Conservation (phyloP, 1,140 invertebrate genomes). For the Adelges cooleyi region DNA sequence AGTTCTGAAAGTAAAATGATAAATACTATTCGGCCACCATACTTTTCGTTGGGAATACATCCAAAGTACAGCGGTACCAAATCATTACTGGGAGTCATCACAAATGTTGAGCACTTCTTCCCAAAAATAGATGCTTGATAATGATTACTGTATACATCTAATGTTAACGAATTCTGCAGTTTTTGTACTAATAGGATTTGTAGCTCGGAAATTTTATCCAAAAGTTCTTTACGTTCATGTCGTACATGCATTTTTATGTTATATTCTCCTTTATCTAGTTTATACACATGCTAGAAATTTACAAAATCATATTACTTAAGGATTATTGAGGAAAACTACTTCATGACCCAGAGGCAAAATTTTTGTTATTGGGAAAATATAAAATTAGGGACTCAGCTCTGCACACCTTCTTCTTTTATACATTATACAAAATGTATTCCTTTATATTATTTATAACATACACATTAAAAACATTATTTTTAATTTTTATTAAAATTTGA, state of each 20-base stretch:
- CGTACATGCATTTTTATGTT: constrained; percentile 71
- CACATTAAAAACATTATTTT: too few species aligned
- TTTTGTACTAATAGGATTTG: constrained; percentile 67
- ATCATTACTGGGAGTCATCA: constrained; percentile 46
- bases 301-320: not conserved
- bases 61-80: constrained; percentile 63
- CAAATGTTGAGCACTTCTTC: constrained; percentile 58
- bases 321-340: too few species aligned
- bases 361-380: too few species aligned
- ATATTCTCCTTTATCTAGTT: constrained; percentile 94
- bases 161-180: constrained; percentile 51
- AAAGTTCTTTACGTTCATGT: constrained; percentile 71
- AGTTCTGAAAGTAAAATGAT: not conserved
- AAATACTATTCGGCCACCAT: constrained; percentile 22
- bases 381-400: too few species aligned
- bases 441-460: too few species aligned
- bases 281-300: constrained; percentile 57
- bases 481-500: too few species aligned
- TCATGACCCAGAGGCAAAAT: too few species aligned
- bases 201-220: constrained; percentile 75
- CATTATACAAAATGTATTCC: too few species aligned
- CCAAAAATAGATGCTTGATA: constrained; percentile 54
- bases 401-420: too few species aligned
- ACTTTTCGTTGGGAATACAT: constrained; percentile 56
- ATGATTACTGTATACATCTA: constrained; percentile 47